Evolutionary conservation across 2,888 invertebrate species (phyloP).

Genomic region (Buathra laborator): DNA sequence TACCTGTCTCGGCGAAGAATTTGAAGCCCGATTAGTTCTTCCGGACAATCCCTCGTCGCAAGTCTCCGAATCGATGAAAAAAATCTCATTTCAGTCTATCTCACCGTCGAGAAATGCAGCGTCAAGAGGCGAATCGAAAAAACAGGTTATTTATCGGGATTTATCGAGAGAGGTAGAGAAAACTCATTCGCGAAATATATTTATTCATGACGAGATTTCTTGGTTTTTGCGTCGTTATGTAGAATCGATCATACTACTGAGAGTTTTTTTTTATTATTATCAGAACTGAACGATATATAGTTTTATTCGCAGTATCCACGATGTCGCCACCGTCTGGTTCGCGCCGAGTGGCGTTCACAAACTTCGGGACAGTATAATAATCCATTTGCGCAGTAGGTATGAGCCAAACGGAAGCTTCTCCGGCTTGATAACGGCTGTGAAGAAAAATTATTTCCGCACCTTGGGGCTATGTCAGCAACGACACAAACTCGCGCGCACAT

Average conservation of each 20-base stretch:
- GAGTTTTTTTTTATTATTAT: not conserved
- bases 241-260: too few relatives aligned
- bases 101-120: too few relatives aligned
- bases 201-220: too few relatives aligned
- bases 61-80: not conserved
- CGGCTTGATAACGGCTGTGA: not conserved
- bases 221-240: too few relatives aligned
- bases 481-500: too few relatives aligned
- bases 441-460: not conserved
- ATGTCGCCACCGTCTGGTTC: not conserved
- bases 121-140: too few relatives aligned
- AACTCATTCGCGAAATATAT: too few relatives aligned
- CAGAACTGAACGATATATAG: not conserved
- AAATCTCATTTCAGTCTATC: not conserved
- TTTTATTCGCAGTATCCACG: not conserved
- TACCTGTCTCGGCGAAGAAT: not conserved
- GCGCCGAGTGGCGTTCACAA: not conserved
- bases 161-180: too few relatives aligned
- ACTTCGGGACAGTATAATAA: not conserved
- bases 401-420: not conserved
- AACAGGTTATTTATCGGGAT: too few relatives aligned
- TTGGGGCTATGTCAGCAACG: not conserved
- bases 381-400: not conserved
- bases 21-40: constrained; percentile 23
- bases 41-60: not conserved